phyloP scores from a whole-genome alignment of 53 echinoderm and acorn worm species.

The Mesocentrotus franciscanus region DNA sequence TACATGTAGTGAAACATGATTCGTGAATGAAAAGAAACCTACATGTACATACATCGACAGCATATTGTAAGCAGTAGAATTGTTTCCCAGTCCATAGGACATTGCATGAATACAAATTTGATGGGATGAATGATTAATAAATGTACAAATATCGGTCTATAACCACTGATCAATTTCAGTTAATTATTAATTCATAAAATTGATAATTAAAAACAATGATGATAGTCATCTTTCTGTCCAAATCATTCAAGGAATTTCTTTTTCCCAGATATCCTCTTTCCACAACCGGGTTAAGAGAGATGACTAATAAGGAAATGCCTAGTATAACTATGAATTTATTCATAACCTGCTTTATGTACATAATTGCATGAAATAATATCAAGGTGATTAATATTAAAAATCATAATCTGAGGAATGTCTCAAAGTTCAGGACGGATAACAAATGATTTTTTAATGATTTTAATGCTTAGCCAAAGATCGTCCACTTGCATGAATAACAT shows the following conservation, averaged over 20 bases:
- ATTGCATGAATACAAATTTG: neutral
- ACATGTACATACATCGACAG: neutral
- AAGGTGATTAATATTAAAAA: slow-evolving; percentile 25
- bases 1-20: neutral
- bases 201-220: neutral
- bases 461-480: neutral
- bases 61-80: neutral
- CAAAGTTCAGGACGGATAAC: neutral
- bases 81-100: too few species aligned
- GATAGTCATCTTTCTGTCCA: neutral
- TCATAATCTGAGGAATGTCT: slow-evolving; percentile 15
- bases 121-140: neutral
- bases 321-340: neutral
- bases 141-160: neutral
- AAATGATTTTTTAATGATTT: neutral
- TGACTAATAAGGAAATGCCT: neutral
- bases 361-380: slow-evolving; percentile 15
- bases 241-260: neutral
- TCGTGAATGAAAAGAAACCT: neutral
- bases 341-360: neutral
- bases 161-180: neutral
- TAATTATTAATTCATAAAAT: neutral
- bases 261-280: neutral
- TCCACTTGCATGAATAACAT: neutral
- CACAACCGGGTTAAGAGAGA: neutral